Conservation (phyloP, 2,113 vertebrate genomes). For the Pelusios castaneus region DNA sequence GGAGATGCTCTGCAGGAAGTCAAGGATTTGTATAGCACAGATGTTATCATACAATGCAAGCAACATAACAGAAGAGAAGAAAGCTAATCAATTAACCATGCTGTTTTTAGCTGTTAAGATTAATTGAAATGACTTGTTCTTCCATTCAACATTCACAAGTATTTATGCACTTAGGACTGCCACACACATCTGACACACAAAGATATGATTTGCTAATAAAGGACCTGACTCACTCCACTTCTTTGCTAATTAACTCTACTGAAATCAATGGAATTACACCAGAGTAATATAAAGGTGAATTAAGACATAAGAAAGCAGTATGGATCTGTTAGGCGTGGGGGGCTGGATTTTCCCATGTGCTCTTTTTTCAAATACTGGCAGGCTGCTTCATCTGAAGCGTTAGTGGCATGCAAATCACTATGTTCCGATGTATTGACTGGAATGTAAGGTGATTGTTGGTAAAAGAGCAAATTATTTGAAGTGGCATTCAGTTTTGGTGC, state of each 20-base stretch:
- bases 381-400: conserved; percentile 13
- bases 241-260: neutral
- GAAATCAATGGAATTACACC: neutral
- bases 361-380: conserved; percentile 26
- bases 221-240: neutral
- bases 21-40: neutral
- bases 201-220: neutral
- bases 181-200: neutral
- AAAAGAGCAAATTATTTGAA: neutral
- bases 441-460: neutral
- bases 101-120: neutral
- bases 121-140: neutral
- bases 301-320: neutral
- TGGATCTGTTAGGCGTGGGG: neutral
- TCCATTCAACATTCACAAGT: neutral
- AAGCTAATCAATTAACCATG: neutral
- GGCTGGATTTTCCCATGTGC: neutral
- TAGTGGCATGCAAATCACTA: conserved; percentile 26
- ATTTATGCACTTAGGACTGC: neutral
- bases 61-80: neutral
- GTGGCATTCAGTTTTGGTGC: neutral
- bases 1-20: neutral
- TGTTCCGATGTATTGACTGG: neutral
- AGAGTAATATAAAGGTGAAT: neutral
- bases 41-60: neutral